Conservation (phyloP, 1,140 invertebrate genomes). For the Pseudobourletiella spinata region DNA sequence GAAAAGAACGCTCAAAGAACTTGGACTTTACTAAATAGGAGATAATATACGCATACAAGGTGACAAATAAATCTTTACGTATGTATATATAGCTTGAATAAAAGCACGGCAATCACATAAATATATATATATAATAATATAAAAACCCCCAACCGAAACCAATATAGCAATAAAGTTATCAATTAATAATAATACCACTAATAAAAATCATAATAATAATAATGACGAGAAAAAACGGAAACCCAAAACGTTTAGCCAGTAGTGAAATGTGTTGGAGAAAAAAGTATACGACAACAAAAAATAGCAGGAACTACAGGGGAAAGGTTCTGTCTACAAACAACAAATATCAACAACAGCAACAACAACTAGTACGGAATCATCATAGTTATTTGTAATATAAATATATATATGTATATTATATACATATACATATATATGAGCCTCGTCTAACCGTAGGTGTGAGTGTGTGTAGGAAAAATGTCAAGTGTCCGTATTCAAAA, state of each 20-base stretch:
- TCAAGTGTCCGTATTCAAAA: background rate
- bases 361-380: no score
- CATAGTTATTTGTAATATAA: no score
- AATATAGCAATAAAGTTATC: constrained; percentile 1
- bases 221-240: constrained; percentile 1
- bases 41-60: background rate
- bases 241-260: constrained; percentile 25
- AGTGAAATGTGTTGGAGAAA: background rate
- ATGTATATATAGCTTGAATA: no score
- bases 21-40: no score
- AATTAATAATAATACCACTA: no score
- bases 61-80: no score
- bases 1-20: no score
- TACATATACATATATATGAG: no score
- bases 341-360: background rate
- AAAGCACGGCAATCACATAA: no score
- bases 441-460: no score
- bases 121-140: background rate
- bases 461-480: background rate
- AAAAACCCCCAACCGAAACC: constrained; percentile 12
- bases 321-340: constrained; percentile 3
- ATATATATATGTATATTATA: background rate
- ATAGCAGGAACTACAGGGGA: background rate
- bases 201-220: no score
- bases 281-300: no score